phyloP scores from a whole-genome alignment of 1,140 invertebrate genomes.

The Stegodyphus dumicola region DNA sequence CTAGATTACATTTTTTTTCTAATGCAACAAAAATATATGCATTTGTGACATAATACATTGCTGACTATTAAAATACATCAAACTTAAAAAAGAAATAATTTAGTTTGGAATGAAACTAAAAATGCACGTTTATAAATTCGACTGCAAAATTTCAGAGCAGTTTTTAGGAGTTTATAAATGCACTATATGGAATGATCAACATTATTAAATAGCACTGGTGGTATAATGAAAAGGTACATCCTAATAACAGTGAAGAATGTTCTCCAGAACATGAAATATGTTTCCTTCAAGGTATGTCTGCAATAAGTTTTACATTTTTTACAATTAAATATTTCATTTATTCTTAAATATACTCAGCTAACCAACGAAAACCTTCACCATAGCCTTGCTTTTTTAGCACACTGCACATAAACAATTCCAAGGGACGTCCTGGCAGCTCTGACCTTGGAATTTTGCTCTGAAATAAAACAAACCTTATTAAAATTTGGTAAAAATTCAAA shows the following conservation, averaged over 20 bases:
- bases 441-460: constrained; percentile 63
- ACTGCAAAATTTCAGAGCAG: no score
- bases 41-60: no score
- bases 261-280: background rate
- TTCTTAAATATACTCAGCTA: constrained; percentile 89
- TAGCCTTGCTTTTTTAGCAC: constrained; percentile 99
- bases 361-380: constrained; percentile 99
- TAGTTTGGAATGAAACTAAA: no score
- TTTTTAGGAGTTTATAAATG: background rate
- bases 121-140: no score
- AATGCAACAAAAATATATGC: no score
- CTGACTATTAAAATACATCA: no score
- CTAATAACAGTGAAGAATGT: background rate
- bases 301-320: background rate
- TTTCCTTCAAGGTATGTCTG: background rate
- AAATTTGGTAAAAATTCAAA: constrained; percentile 6
- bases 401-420: constrained; percentile 99
- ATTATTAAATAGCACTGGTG: background rate
- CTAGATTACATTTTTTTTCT: no score
- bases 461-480: constrained; percentile 5
- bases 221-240: background rate
- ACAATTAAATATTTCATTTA: background rate
- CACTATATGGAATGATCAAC: constrained; percentile 1
- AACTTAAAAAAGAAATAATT: no score
- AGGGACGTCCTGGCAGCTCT: constrained; percentile 76